These are phyloP conservation scores for Philaethria dido DNA, from an alignment of 2,888 invertebrate species.

Conservation along the genomic window DNA sequence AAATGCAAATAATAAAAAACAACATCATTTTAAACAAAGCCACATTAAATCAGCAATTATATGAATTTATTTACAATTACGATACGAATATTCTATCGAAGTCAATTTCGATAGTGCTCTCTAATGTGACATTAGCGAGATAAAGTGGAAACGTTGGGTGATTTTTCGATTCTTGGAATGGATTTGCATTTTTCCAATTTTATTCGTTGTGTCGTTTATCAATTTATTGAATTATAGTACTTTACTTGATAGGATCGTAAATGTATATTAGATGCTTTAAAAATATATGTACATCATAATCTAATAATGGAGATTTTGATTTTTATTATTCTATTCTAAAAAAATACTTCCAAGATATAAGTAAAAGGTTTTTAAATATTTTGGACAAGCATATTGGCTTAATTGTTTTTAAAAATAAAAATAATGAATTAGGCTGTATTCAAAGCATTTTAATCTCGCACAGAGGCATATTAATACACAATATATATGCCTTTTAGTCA, in stretches of 20 bases:
- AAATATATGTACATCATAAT: not conserved
- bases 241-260: constrained; percentile 13
- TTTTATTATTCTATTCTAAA: not conserved
- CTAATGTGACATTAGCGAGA: constrained; percentile 63
- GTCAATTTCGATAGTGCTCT: constrained; percentile 77
- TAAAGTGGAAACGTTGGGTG: constrained; percentile 69
- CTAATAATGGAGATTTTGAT: not conserved
- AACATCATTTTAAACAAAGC: constrained; percentile 48
- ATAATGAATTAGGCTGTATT: too few relatives aligned
- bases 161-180: constrained; percentile 63
- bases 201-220: constrained; percentile 53
- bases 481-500: too few relatives aligned
- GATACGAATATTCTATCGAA: constrained; percentile 73
- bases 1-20: not conserved
- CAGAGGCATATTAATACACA: too few relatives aligned
- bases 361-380: too few relatives aligned
- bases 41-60: constrained; percentile 72
- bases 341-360: too few relatives aligned
- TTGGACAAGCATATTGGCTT: too few relatives aligned
- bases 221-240: constrained; percentile 32
- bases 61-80: constrained; percentile 72
- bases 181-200: constrained; percentile 65
- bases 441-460: too few relatives aligned
- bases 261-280: constrained; percentile 6
- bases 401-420: too few relatives aligned